Base-by-base conservation (phyloP, 1,140 invertebrate genomes). In the Asobara japonica region DNA sequence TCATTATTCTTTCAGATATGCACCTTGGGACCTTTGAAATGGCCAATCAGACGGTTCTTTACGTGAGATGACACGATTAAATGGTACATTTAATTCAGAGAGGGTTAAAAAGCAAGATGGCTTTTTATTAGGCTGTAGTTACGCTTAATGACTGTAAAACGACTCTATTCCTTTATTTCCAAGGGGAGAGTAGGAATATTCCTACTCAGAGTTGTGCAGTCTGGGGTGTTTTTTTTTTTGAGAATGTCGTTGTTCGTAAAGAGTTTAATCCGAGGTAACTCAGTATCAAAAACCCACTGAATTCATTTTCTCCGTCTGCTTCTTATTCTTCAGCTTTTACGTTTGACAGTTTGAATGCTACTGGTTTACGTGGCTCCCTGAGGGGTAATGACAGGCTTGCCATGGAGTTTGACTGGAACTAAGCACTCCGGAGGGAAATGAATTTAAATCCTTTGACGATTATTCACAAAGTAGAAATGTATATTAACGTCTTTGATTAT, bases 71-170 rank as follows among this genome's bases (percentile, higher is more conserved):
- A 69, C 16, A 13, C n/a, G 31, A 61, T 77, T 76, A 78, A 84
- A 85, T 72, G 77, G 73, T 74, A 73, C 82, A 76, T 82, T 85
- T 85, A 85, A 84, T 84, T 80, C 73, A 8, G 71, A 76, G 84
- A 82, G 84, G 85, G 84, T 85, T 85, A 80, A 84, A 82, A 85
- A 83, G 51, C 83, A 83, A 85, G 84, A 86, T 86, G 83, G 84
- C 77, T 80, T 69, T 73, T 68, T 68, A 73, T 73, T 69, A 30
- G 30, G n/a, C 51, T 38, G 51, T 25, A 80, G 85, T 86, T 82
- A 83, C 80, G 83, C 76, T 85, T 82, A 86, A 85, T 78, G 84
- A 77, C 85, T 86, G 83, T 86, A 80, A 86, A 86, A 86, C 79
- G 83, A 79, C 72, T 48, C 29, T 51, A 6, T 27, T 5, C 51